Conservation (phyloP, 2,113 vertebrate species). For the Tringa solitaria region DNA sequence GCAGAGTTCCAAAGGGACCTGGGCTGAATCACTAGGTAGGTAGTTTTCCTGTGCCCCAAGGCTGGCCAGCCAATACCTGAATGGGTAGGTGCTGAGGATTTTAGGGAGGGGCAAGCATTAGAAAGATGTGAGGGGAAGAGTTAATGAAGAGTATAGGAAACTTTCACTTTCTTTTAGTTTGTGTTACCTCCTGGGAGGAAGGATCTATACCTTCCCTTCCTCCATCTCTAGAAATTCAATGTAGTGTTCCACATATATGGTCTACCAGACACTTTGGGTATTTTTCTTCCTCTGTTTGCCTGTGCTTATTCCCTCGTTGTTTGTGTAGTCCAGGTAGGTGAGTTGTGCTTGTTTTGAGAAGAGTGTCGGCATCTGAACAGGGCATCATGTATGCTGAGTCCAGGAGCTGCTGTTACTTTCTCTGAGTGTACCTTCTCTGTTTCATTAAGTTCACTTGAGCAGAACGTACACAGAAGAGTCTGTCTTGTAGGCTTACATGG, state of each 20-base stretch:
- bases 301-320: background rate
- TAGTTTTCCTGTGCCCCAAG: background rate
- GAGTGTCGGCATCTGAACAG: background rate
- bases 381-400: background rate
- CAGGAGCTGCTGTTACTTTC: background rate
- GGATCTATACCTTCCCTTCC: background rate
- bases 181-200: background rate
- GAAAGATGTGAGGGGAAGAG: background rate
- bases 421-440: background rate
- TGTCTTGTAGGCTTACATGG: background rate
- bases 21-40: background rate
- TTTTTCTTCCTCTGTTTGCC: background rate
- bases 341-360: background rate
- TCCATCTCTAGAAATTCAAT: background rate
- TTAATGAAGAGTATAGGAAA: background rate
- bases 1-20: background rate
- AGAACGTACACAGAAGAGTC: background rate
- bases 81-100: background rate
- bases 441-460: background rate
- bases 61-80: background rate
- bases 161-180: background rate
- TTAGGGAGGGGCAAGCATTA: background rate
- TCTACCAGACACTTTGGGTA: background rate
- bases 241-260: fast-evolving
- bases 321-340: background rate